A percentile compares a stretch with the other conserved stretches of the same genome.
Evolutionary conservation across 2,113 vertebrate genomes (phyloP).

Genomic region (Podarcis raffonei): DNA sequence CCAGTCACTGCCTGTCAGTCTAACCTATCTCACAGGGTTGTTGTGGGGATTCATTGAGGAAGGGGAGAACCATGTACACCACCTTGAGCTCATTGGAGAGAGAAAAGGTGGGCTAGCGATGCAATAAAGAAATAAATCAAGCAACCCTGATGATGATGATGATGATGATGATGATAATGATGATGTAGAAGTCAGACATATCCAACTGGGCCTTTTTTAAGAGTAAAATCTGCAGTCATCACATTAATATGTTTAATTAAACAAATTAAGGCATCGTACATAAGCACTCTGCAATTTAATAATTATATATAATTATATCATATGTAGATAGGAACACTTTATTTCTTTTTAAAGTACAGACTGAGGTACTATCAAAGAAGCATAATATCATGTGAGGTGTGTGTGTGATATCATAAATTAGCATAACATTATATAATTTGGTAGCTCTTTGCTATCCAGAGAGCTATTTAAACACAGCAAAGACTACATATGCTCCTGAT

Average conservation of each 20-base stretch:
- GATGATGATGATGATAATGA: too few species aligned
- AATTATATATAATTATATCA: conserved; percentile 24
- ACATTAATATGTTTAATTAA: conserved; percentile 17
- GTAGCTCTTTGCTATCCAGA: neutral
- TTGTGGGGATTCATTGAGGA: too few species aligned
- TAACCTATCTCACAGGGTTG: too few species aligned
- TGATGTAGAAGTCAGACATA: too few species aligned
- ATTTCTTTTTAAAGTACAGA: neutral
- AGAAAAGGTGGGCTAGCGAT: too few species aligned
- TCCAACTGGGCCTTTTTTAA: neutral
- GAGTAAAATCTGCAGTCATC: neutral
- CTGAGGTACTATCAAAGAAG: neutral
- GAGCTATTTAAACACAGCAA: neutral
- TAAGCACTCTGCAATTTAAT: conserved; percentile 20
- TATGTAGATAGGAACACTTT: neutral
- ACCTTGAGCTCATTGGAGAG: too few species aligned
- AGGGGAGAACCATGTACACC: too few species aligned
- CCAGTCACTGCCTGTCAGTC: too few species aligned
- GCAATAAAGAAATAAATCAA: too few species aligned
- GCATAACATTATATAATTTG: neutral
- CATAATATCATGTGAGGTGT: neutral
- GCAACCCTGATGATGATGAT: neutral
- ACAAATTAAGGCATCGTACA: conserved; percentile 5
- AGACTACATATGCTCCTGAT: neutral
- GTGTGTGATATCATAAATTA: neutral